Evolutionary conservation across 2,797 vertebrate species (phyloP).

Genomic region (Urocyon cinereoargenteus): DNA sequence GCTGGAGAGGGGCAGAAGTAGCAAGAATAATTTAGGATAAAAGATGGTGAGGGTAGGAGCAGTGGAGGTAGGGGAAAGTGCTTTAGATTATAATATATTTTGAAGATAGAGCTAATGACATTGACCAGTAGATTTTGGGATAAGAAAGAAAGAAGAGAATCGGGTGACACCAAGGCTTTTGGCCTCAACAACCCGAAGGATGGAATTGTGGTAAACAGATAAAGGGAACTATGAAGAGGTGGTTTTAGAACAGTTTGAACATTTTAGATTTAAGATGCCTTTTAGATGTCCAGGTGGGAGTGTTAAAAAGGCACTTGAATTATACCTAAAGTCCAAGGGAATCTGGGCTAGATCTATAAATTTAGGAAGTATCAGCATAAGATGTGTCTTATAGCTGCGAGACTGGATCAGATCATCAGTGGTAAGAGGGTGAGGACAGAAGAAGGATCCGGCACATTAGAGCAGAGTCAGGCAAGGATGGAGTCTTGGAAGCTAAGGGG

Average conservation of each 20-base stretch:
- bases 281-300: background rate
- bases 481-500: background rate
- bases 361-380: background rate
- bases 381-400: background rate
- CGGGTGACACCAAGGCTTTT: background rate
- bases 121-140: background rate
- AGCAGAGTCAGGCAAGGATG: background rate
- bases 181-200: background rate
- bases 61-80: background rate
- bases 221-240: background rate
- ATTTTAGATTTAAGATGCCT: conserved; percentile 21
- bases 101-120: background rate
- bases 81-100: conserved; percentile 4
- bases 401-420: background rate
- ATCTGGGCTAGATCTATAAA: background rate
- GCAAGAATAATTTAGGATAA: background rate
- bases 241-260: conserved; percentile 13
- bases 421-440: background rate
- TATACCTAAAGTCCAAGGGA: background rate
- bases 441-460: background rate
- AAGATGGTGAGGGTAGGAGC: background rate
- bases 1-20: background rate
- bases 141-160: conserved; percentile 18
- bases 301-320: conserved; percentile 1
- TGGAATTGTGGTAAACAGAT: background rate